These are phyloP conservation scores for Himalopsyche japonica DNA, from an alignment of 2,888 invertebrate species.

Conservation along the genomic window DNA sequence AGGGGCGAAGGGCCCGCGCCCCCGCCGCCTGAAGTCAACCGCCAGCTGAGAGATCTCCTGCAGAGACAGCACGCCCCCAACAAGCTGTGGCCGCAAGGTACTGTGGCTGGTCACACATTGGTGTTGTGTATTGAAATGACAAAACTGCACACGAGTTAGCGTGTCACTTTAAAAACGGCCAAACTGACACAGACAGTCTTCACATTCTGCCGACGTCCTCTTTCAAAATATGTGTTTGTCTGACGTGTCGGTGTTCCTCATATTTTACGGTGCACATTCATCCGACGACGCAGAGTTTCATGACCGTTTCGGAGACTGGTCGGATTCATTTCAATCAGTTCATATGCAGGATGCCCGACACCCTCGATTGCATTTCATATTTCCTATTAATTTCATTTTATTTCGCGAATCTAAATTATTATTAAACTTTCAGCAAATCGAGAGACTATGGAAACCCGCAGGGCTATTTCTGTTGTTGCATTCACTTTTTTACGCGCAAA, in stretches of 20 bases:
- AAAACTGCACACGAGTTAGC: not conserved
- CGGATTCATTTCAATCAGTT: not conserved
- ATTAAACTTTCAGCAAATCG: not conserved
- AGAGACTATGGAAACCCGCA: not conserved
- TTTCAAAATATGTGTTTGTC: not conserved
- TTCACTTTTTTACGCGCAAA: not conserved
- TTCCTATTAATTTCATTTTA: too few relatives aligned
- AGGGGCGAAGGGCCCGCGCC: conserved; percentile 42
- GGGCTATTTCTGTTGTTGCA: not conserved
- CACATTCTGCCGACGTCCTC: not conserved
- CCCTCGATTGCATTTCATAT: too few relatives aligned
- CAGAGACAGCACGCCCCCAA: conserved; percentile 69
- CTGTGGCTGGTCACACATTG: not conserved
- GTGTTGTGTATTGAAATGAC: not conserved
- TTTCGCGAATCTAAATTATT: too few relatives aligned
- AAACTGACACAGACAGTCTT: not conserved
- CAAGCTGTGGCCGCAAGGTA: conserved; percentile 59
- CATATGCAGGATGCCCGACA: not conserved
- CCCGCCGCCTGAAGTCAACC: conserved; percentile 63
- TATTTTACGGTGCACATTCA: not conserved
- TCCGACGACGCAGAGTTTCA: not conserved
- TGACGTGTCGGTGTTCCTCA: not conserved
- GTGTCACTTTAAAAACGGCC: not conserved
- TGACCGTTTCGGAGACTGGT: not conserved
- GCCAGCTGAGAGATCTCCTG: conserved; percentile 79